Percentiles rank a stretch among this genome's conserved stretches.
These are phyloP conservation scores for Microcebus murinus DNA, from an alignment of 2,113 vertebrate genomes.

Conservation along the genomic window DNA sequence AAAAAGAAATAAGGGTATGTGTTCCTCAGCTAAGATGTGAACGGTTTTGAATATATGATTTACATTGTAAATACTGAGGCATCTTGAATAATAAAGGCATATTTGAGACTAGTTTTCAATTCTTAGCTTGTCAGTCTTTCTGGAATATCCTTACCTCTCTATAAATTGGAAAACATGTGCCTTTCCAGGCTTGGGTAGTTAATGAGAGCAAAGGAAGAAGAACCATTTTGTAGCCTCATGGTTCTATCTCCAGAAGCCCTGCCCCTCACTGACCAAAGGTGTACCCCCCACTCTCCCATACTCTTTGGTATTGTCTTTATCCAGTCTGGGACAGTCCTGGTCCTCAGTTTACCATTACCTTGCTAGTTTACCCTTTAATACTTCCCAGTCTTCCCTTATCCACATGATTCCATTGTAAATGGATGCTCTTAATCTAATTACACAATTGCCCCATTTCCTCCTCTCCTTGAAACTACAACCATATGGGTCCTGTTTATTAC, in stretches of 20 bases:
- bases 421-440: background rate
- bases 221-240: background rate
- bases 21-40: conserved; percentile 16
- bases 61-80: conserved; percentile 13
- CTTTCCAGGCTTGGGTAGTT: background rate
- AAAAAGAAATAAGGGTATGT: background rate
- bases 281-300: background rate
- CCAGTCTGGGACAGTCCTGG: background rate
- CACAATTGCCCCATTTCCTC: no score
- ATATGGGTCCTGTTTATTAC: background rate
- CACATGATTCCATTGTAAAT: background rate
- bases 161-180: background rate
- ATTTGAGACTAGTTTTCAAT: conserved; percentile 37
- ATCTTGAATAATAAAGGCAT: conserved; percentile 23
- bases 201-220: background rate
- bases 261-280: background rate
- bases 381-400: background rate
- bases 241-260: background rate
- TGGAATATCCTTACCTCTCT: background rate
- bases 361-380: background rate
- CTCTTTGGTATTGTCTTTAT: background rate
- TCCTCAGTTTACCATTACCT: background rate
- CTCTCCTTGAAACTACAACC: background rate
- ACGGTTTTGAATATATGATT: conserved; percentile 21
- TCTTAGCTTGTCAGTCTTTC: conserved; percentile 23